A percentile compares a stretch with the other conserved stretches of the same genome.
These are phyloP conservation scores for Malurus melanocephalus DNA, from an alignment of 2,113 vertebrate species.

Conservation along the genomic window DNA sequence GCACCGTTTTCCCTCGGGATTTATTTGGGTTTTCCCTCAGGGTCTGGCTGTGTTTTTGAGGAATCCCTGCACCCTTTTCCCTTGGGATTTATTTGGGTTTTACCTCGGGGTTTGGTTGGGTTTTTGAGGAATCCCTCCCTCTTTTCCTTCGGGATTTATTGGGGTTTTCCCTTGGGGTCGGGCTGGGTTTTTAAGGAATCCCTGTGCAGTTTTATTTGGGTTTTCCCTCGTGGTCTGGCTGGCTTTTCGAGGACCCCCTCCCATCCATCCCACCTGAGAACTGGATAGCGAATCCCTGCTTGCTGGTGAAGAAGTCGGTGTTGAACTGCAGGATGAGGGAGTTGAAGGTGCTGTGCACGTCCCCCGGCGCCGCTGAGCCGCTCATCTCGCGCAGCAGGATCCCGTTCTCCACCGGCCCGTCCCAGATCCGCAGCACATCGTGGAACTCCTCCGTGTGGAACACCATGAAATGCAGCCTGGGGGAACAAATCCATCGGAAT, in stretches of 20 bases:
- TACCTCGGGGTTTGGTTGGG: no score
- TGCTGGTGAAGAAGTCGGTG: slow-evolving; percentile 98
- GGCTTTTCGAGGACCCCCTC: no score
- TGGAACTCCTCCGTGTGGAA: slow-evolving; percentile 97
- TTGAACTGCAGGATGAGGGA: slow-evolving; percentile 92
- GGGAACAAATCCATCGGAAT: background rate
- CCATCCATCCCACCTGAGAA: slow-evolving; percentile 83
- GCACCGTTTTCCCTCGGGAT: no score
- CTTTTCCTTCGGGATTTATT: no score
- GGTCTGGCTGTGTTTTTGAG: background rate
- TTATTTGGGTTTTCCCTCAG: no score
- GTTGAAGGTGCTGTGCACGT: slow-evolving; percentile 94
- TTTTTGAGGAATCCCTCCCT: no score
- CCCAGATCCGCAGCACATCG: slow-evolving; percentile 93
- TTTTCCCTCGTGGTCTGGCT: no score
- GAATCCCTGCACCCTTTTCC: background rate
- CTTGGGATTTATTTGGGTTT: no score
- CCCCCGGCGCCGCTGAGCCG: slow-evolving; percentile 79
- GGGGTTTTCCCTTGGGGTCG: no score
- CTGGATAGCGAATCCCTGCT: slow-evolving; percentile 94
- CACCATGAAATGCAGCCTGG: slow-evolving; percentile 93
- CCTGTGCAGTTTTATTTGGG: no score
- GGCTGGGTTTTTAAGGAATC: no score
- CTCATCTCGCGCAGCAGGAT: slow-evolving; percentile 90
- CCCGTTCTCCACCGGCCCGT: slow-evolving; percentile 91